Evolutionary conservation across 2,113 vertebrate genomes (phyloP).

Genomic region (Rynchops niger): DNA sequence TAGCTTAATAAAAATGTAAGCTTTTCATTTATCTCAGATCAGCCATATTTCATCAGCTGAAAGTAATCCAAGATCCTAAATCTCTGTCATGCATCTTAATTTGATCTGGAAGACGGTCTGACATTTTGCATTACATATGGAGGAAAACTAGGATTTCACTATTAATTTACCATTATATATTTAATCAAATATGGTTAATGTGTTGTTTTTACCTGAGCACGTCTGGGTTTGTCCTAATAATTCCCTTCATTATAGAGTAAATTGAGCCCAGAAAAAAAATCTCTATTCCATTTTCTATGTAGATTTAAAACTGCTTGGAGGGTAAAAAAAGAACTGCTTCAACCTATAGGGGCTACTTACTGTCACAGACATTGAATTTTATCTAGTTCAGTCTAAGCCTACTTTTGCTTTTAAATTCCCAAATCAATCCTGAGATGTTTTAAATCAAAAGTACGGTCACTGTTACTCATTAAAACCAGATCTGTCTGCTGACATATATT

Average conservation of each 20-base stretch:
- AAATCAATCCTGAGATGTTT: constrained; percentile 20
- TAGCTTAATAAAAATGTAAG: constrained; percentile 6
- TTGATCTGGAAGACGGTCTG: background rate
- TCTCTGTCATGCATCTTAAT: constrained; percentile 5
- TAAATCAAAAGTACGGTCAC: background rate
- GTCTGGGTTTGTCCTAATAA: background rate
- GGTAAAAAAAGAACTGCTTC: background rate
- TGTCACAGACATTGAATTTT: background rate
- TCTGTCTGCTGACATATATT: background rate
- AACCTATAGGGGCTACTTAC: background rate
- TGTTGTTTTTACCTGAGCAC: background rate
- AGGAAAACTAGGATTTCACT: background rate
- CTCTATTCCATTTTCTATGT: background rate
- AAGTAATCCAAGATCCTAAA: constrained; percentile 30
- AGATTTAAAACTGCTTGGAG: background rate
- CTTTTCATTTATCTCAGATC: constrained; percentile 18
- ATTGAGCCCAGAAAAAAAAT: background rate
- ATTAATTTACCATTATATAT: background rate
- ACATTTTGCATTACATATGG: background rate
- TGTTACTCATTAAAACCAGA: constrained; percentile 33
- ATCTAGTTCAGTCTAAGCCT: background rate
- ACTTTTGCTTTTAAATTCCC: constrained; percentile 29
- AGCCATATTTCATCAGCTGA: background rate
- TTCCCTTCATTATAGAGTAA: background rate
- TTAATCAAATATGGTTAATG: background rate